Percentiles rank a stretch among this genome's conserved stretches.
phyloP scores from a whole-genome alignment of 2,888 invertebrate species.

The Oeneis ivallda region DNA sequence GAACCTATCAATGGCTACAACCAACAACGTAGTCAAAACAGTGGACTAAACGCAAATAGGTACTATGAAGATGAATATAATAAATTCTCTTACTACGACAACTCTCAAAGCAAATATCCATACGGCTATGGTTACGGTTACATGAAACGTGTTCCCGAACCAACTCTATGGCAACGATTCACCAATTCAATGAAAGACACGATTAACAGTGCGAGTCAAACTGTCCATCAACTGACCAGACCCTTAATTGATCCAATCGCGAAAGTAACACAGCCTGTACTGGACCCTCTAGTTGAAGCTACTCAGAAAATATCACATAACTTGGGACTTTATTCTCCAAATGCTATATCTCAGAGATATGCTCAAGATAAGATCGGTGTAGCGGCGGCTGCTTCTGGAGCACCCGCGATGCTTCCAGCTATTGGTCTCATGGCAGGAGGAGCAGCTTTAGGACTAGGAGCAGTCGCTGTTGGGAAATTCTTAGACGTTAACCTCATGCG shows the following conservation, averaged over 20 bases:
- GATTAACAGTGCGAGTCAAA: conserved; percentile 86
- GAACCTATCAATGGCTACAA: conserved; percentile 72
- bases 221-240: conserved; percentile 84
- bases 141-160: conserved; percentile 80
- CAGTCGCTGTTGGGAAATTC: conserved; percentile 88
- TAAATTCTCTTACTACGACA: conserved; percentile 80
- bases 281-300: conserved; percentile 89
- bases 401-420: conserved; percentile 86
- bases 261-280: conserved; percentile 83
- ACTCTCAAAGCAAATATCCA: conserved; percentile 73
- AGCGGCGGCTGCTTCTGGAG: conserved; percentile 77
- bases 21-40: conserved; percentile 71
- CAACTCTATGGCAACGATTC: conserved; percentile 87
- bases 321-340: conserved; percentile 83
- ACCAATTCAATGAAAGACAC: conserved; percentile 88
- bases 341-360: conserved; percentile 70
- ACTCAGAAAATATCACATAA: conserved; percentile 90
- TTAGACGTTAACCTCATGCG: conserved; percentile 84
- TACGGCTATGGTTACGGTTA: conserved; percentile 84
- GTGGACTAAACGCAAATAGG: conserved; percentile 64
- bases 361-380: conserved; percentile 85
- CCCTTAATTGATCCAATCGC: conserved; percentile 83
- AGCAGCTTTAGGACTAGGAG: conserved; percentile 90
- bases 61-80: conserved; percentile 78
- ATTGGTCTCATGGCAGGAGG: conserved; percentile 91